Evolutionary conservation across 1,140 invertebrate species (phyloP).

Genomic region (Neuroterus valhalla): DNA sequence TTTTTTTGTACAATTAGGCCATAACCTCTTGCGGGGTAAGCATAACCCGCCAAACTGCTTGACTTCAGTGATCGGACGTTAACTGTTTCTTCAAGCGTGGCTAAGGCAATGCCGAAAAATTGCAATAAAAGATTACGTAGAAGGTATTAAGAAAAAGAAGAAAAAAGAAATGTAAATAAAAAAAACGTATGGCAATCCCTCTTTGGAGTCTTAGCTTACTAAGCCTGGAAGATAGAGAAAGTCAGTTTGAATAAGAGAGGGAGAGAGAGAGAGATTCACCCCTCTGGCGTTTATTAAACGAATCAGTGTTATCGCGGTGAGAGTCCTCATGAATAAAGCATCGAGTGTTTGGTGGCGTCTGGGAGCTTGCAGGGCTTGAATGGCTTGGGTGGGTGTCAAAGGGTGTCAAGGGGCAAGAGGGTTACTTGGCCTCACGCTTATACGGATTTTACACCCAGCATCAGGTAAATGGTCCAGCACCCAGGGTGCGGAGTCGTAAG

Average conservation of each 20-base stretch:
- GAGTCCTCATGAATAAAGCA: conserved; percentile 74
- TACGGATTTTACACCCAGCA: conserved; percentile 25
- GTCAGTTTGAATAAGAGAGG: conserved; percentile 69
- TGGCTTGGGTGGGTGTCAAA: no score
- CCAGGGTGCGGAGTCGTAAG: conserved; percentile 48
- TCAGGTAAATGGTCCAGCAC: conserved; percentile 31
- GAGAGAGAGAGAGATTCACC: conserved; percentile 49
- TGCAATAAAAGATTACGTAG: conserved; percentile 2
- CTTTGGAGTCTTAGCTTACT: conserved; percentile 66
- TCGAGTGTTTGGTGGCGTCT: conserved; percentile 67
- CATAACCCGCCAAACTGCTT: no score
- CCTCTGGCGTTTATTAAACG: conserved; percentile 71
- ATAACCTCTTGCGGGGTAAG: no score
- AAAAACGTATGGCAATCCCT: conserved; percentile 38
- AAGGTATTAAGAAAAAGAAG: conserved; percentile 29
- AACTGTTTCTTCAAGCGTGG: no score
- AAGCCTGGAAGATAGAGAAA: conserved; percentile 69
- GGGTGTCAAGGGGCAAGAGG: no score
- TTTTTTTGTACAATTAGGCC: no score
- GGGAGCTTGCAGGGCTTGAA: conserved; percentile 39
- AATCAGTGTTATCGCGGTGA: conserved; percentile 73
- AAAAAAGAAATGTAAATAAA: conserved; percentile 39
- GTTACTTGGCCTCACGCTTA: no score
- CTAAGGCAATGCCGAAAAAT: no score
- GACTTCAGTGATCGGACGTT: no score